Evolutionary conservation across 2,797 vertebrate genomes (phyloP), one percentile per base, ranked within the genome.

Genomic region (Chlorospingus semifuscus): DNA sequence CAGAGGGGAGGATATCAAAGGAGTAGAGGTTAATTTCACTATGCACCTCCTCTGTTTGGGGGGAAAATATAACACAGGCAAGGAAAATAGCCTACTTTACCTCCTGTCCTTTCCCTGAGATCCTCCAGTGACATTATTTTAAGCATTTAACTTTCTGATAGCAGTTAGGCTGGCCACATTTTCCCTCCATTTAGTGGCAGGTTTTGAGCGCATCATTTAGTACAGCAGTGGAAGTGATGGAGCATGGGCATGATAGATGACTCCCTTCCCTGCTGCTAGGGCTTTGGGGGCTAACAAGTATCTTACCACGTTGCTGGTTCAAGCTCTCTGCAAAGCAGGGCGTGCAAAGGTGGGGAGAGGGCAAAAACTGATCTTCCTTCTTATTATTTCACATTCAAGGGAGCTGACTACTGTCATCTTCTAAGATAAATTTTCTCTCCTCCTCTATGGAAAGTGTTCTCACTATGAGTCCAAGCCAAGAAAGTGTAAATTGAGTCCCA

Each of bases 101-200:
- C 49, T 89, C 78, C 60, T 29, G 32, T 94, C 65, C 72, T 77
- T 90, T 61, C 39, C 82, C 80, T 86, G 87, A 1, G 0, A 77
- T 94, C 74, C 71, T 94, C 78, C 68, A 90, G 75, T 95, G 94
- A 86, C 83, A 94, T 90, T 94, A 94, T 95, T 96, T 95, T 94
- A 96, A 96, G 95, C 77, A 92, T 95, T 97, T 96, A 96, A 91
- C 90, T 95, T 96, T 64, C 86, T 81, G 83, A 94, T 83, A 89
- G 89, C 66, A 70, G 79, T 93, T 92, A 94, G 91, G 63, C 82
- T 79, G 86, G 91, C 66, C 90, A 83, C 84, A 82, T 91, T 95
- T 94, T 95, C 87, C 82, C 75, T 96, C 68, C 75, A 74, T 95
- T 96, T 94, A 93, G 61, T 85, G 68, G 69, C 71, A 80, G 65